Evolutionary conservation across 2,888 invertebrate species (phyloP).

Genomic region (Plemyria rubiginata): DNA sequence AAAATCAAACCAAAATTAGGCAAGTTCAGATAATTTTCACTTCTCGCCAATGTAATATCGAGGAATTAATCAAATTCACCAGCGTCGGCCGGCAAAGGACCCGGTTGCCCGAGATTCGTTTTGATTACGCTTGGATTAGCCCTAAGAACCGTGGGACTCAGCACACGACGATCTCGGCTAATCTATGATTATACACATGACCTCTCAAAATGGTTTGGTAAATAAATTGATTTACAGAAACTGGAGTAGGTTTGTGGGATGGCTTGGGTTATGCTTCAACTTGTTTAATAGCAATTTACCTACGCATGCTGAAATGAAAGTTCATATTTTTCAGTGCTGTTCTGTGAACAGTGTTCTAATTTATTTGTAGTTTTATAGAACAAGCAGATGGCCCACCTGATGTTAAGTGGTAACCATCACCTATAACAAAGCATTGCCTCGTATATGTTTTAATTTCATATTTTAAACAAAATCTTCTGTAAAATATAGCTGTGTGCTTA

Average conservation of each 20-base stretch:
- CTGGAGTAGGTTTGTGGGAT: slow-evolving; percentile 19
- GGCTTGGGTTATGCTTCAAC: background rate
- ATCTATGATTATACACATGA: slow-evolving; percentile 58
- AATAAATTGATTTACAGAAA: slow-evolving; percentile 45
- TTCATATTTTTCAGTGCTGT: background rate
- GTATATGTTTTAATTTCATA: too few species aligned
- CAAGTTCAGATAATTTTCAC: slow-evolving; percentile 18
- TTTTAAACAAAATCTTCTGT: background rate
- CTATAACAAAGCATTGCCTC: too few species aligned
- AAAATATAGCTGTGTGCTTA: slow-evolving; percentile 12
- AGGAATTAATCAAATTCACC: slow-evolving; percentile 39
- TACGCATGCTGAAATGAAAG: background rate
- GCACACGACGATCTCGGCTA: slow-evolving; percentile 54
- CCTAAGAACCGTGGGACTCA: slow-evolving; percentile 64
- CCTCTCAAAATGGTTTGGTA: slow-evolving; percentile 47
- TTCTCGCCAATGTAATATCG: slow-evolving; percentile 27
- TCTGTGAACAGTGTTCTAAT: background rate
- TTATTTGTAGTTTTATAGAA: too few species aligned
- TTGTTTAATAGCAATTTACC: background rate
- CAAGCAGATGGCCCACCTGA: too few species aligned
- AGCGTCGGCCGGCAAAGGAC: slow-evolving; percentile 40
- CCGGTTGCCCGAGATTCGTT: slow-evolving; percentile 65
- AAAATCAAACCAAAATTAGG: background rate
- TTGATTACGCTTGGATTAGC: slow-evolving; percentile 74
- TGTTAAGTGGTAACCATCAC: too few species aligned